Evolutionary conservation across 1,140 invertebrate species (phyloP).

Genomic region (Acromyrmex charruanus): DNA sequence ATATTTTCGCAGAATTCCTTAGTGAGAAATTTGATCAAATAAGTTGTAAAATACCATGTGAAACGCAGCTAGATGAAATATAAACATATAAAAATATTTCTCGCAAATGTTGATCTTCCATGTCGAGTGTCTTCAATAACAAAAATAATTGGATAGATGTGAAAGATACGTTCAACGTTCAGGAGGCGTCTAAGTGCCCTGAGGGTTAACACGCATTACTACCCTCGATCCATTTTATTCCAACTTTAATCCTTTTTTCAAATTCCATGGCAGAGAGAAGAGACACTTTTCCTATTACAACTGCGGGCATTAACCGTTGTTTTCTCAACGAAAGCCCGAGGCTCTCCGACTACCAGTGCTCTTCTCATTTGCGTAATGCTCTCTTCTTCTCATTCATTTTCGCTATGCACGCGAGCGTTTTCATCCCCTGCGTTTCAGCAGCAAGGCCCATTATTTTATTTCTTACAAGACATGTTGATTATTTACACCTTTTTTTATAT

Average conservation of each 20-base stretch:
- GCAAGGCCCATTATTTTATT: constrained; percentile 15
- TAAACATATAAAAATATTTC: background rate
- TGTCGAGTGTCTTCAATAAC: background rate
- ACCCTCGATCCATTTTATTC: constrained; percentile 22
- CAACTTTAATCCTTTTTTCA: constrained; percentile 54
- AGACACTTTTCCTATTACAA: constrained; percentile 52
- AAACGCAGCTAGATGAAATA: background rate
- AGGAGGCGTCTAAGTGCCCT: constrained; percentile 11
- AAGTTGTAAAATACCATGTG: background rate
- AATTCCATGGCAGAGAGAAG: constrained; percentile 27
- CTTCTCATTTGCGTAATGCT: constrained; percentile 67
- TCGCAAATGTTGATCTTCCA: background rate
- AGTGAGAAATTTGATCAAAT: background rate
- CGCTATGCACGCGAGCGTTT: constrained; percentile 12
- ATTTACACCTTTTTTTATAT: constrained; percentile 12
- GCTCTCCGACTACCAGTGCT: constrained; percentile 42
- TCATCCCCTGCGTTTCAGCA: background rate
- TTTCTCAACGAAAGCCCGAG: constrained; percentile 51
- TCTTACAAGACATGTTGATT: background rate
- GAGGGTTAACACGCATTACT: constrained; percentile 15
- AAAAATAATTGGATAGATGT: background rate
- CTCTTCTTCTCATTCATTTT: constrained; percentile 55
- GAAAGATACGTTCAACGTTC: constrained; percentile 12
- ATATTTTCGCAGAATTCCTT: background rate
- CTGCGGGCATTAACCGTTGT: constrained; percentile 57